Percentiles rank a stretch among this genome's conserved stretches.
phyloP scores from a whole-genome alignment of 2,888 invertebrate genomes.

The Nyleta sp. region DNA sequence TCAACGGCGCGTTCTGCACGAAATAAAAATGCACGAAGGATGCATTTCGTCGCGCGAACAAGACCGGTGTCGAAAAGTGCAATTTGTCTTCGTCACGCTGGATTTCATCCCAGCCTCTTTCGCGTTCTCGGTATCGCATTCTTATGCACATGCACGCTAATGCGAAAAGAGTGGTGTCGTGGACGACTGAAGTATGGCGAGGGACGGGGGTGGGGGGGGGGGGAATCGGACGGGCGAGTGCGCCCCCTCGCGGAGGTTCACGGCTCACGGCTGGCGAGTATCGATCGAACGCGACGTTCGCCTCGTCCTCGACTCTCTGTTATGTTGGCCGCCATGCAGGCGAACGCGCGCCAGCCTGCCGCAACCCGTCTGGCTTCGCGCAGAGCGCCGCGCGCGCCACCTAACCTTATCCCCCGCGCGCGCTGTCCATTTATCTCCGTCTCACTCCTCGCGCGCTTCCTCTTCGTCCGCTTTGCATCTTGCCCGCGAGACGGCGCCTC shows the following conservation, averaged over 20 bases:
- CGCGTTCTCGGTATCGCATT: conserved; percentile 57
- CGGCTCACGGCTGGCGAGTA: too few species aligned
- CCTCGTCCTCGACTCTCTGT: too few species aligned
- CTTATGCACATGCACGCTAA: conserved; percentile 64
- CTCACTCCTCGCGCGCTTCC: conserved; percentile 11
- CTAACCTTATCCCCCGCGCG: conserved; percentile 16
- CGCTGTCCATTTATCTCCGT: conserved; percentile 17
- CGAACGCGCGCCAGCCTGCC: conserved; percentile 27
- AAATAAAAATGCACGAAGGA: conserved; percentile 50
- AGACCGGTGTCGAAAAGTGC: conserved; percentile 63
- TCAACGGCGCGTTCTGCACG: conserved; percentile 38
- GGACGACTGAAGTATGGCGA: conserved; percentile 24
- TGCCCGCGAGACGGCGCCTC: conserved; percentile 30
- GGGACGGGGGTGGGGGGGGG: conserved; percentile 3
- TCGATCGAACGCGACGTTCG: too few species aligned
- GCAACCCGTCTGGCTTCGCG: conserved; percentile 37
- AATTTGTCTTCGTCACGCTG: conserved; percentile 63
- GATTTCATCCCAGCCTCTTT: conserved; percentile 61
- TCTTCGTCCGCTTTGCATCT: conserved; percentile 26
- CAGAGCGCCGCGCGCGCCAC: conserved; percentile 16
- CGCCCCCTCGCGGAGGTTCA: too few species aligned
- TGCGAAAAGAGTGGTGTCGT: conserved; percentile 53
- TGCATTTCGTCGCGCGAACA: conserved; percentile 50
- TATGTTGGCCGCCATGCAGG: conserved; percentile 44
- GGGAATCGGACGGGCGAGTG: too few species aligned